These are phyloP conservation scores for Lophotis ruficrista DNA, from an alignment of 2,113 vertebrate species.

Conservation along the genomic window DNA sequence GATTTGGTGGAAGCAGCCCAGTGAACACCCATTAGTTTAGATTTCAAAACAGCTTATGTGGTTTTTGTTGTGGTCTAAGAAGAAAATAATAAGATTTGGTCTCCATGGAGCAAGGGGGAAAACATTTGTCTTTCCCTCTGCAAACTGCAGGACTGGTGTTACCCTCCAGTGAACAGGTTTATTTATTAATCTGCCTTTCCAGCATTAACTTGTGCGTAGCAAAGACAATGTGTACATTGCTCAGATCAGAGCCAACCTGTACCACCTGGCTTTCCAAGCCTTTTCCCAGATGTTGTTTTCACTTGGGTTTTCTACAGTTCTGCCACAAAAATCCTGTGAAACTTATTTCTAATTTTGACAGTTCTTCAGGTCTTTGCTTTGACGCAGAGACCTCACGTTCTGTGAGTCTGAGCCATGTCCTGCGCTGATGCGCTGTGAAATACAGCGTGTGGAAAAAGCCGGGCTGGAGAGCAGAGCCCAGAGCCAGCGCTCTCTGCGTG, in stretches of 20 bases:
- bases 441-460: background rate
- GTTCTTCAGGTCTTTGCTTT: background rate
- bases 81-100: background rate
- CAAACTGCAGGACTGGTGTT: background rate
- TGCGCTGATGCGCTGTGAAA: background rate
- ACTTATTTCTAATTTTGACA: background rate
- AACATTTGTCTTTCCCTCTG: background rate
- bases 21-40: background rate
- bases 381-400: background rate
- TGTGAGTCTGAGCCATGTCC: background rate
- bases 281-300: background rate
- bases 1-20: background rate
- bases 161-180: slow-evolving; percentile 39
- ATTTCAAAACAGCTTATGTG: background rate
- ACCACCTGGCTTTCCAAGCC: background rate
- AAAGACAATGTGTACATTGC: background rate
- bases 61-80: background rate
- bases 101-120: background rate
- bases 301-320: background rate
- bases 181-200: slow-evolving; percentile 58
- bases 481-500: background rate
- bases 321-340: background rate
- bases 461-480: background rate
- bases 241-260: background rate
- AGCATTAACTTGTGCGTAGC: slow-evolving; percentile 14